These are phyloP conservation scores for Ichneumoninae sp. DNA, from an alignment of 2,888 invertebrate species.

Conservation along the genomic window DNA sequence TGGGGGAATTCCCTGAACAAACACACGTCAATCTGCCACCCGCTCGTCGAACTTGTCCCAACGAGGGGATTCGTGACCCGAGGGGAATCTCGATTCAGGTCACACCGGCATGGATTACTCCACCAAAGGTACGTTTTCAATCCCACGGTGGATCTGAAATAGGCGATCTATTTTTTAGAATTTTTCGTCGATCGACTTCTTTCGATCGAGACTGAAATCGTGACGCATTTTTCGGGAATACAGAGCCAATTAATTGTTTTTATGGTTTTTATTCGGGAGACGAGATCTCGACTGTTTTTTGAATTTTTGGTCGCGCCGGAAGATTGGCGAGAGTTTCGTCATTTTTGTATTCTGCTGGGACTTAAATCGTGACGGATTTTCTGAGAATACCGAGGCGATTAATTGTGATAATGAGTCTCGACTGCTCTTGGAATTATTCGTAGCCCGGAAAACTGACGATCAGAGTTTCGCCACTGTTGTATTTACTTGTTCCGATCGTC, in stretches of 20 bases:
- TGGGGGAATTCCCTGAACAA: conserved; percentile 11
- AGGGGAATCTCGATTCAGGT: conserved; percentile 54
- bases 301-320: not conserved
- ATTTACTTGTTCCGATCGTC: not conserved
- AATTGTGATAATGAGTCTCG: not conserved
- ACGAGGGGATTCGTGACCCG: conserved; percentile 50
- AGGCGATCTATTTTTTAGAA: not conserved
- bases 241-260: not conserved
- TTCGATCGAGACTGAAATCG: not conserved
- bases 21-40: conserved; percentile 8
- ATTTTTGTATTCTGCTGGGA: not conserved
- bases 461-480: not conserved
- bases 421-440: not conserved
- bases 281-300: not conserved
- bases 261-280: not conserved
- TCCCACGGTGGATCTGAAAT: not conserved
- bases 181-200: not conserved
- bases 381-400: not conserved
- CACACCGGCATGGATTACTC: conserved; percentile 77
- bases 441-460: not conserved
- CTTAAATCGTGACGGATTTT: not conserved
- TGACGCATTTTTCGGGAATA: not conserved
- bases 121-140: conserved; percentile 74
- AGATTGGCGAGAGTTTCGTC: not conserved
- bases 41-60: conserved; percentile 5